Evolutionary conservation across 2,797 vertebrate species (phyloP).

Genomic region (Australoheros facetus): DNA sequence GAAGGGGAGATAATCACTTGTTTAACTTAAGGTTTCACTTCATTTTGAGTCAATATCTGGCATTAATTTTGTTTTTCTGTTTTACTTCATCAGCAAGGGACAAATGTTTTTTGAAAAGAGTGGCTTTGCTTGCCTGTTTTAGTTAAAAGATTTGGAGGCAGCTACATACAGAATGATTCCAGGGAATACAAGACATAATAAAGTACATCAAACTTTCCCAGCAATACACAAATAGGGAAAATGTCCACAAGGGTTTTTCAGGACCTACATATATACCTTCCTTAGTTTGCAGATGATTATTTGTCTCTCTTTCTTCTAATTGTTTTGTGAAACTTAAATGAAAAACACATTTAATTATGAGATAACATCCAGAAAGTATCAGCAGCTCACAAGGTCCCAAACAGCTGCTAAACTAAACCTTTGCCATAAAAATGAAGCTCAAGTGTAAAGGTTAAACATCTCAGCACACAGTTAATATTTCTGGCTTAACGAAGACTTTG

Average conservation of each 20-base stretch:
- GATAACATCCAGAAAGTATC: slow-evolving; percentile 4
- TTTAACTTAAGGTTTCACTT: slow-evolving; percentile 12
- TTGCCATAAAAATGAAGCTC: slow-evolving; percentile 5
- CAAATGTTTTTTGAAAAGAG: background rate
- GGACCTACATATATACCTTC: background rate
- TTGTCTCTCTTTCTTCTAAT: background rate
- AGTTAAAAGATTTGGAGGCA: background rate
- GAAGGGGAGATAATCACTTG: background rate
- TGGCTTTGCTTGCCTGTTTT: background rate
- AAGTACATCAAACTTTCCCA: background rate
- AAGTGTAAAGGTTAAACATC: slow-evolving; percentile 23
- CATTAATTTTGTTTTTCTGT: background rate
- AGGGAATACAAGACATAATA: background rate
- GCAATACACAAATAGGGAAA: background rate
- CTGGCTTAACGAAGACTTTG: background rate
- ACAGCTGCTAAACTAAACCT: slow-evolving; percentile 16
- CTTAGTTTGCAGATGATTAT: background rate
- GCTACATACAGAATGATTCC: background rate
- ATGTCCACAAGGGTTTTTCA: background rate
- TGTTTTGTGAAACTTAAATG: background rate
- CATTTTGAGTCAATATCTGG: background rate
- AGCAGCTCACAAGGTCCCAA: background rate
- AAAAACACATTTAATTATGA: background rate
- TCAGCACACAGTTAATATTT: background rate
- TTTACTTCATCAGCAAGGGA: slow-evolving; percentile 1